These are phyloP conservation scores for Melanargia galathea DNA, from an alignment of 2,888 invertebrate genomes.

Conservation along the genomic window DNA sequence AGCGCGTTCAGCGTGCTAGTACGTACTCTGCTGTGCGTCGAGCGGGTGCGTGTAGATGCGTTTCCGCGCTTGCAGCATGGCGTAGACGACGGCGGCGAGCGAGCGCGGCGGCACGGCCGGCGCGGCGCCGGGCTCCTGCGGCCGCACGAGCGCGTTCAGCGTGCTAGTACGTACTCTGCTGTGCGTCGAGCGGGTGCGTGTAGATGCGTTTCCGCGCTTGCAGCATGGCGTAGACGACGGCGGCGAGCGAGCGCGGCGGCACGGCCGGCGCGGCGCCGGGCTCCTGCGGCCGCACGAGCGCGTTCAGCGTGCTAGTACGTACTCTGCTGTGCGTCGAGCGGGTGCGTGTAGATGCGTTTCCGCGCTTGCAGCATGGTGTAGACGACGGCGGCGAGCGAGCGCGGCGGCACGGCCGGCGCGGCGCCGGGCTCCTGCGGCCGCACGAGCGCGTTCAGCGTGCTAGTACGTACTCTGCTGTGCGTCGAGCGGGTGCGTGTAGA, in stretches of 20 bases:
- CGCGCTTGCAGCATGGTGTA: slow-evolving; percentile 93
- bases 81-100: slow-evolving; percentile 94
- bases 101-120: no score
- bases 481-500: slow-evolving; percentile 63
- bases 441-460: slow-evolving; percentile 61
- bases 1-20: slow-evolving; percentile 60
- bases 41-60: slow-evolving; percentile 79
- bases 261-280: no score
- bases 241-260: slow-evolving; percentile 91
- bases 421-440: slow-evolving; percentile 74
- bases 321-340: slow-evolving; percentile 45
- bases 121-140: slow-evolving; percentile 78
- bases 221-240: slow-evolving; percentile 94
- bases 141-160: slow-evolving; percentile 65
- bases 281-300: slow-evolving; percentile 73
- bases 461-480: slow-evolving; percentile 39
- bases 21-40: slow-evolving; percentile 42
- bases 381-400: slow-evolving; percentile 91
- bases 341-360: slow-evolving; percentile 82
- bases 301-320: slow-evolving; percentile 45
- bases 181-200: slow-evolving; percentile 52
- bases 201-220: slow-evolving; percentile 89
- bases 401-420: no score
- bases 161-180: background rate
- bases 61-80: slow-evolving; percentile 91